Evolutionary conservation across 30 jellyfish, hydroid and myxozoan species (phyloP).

Genomic region (Morbakka virulenta): DNA sequence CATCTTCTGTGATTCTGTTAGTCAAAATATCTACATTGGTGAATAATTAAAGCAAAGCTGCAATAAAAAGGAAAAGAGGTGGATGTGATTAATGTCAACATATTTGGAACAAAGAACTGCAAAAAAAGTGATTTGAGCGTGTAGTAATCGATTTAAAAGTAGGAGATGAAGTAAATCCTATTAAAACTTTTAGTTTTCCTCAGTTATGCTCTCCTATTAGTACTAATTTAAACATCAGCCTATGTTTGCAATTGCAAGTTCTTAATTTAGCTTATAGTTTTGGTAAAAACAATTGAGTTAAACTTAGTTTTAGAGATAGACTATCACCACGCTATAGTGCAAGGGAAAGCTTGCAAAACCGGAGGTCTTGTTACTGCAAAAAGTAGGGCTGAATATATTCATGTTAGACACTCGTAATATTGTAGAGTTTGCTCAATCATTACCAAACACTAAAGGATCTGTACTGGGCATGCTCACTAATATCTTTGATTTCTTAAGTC

Average conservation of each 20-base stretch:
- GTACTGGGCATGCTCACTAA: no score
- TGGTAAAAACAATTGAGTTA: no score
- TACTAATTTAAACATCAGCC: conserved; percentile 1
- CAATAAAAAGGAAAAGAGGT: conserved; percentile 12
- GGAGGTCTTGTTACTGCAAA: no score
- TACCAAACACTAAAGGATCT: no score
- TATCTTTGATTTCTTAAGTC: no score
- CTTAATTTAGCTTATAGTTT: conserved; percentile 1
- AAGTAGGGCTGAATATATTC: no score
- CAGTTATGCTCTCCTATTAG: conserved; percentile 30
- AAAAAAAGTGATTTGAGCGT: conserved; percentile 1
- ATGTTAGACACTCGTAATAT: no score
- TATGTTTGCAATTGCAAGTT: conserved; percentile 34
- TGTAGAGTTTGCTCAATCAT: no score
- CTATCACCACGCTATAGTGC: no score
- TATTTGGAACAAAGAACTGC: conserved; percentile 46
- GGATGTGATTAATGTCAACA: conserved; percentile 33
- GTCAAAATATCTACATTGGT: conserved; percentile 38
- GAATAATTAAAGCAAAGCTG: conserved; percentile 44
- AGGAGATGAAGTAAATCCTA: conserved; percentile 7
- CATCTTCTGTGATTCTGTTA: conserved; percentile 36
- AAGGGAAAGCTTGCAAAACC: no score
- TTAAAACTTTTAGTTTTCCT: conserved; percentile 11
- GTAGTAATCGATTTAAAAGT: conserved; percentile 17
- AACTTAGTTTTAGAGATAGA: no score